Evolutionary conservation across 1,140 invertebrate species (phyloP).

Genomic region (Euwallacea fornicatus): DNA sequence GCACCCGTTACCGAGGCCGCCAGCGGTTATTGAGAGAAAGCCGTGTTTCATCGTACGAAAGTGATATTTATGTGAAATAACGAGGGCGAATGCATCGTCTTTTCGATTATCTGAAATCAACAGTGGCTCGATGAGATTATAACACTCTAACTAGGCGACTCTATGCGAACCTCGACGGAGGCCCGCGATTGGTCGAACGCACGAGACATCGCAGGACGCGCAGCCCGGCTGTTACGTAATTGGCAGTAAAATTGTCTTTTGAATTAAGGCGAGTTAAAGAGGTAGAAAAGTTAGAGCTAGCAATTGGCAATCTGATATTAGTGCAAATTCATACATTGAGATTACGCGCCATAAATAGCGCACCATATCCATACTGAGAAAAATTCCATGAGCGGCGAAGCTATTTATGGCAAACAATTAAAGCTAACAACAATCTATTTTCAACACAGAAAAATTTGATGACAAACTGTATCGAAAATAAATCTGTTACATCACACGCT

Average conservation of each 20-base stretch:
- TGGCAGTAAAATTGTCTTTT: constrained; percentile 16
- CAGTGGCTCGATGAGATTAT: too few species aligned
- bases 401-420: constrained; percentile 46
- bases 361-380: neutral
- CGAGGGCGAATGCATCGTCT: too few species aligned
- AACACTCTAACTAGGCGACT: too few species aligned
- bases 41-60: too few species aligned
- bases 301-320: constrained; percentile 49
- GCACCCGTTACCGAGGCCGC: too few species aligned
- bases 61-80: too few species aligned
- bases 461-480: constrained; percentile 28
- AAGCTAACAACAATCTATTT: constrained; percentile 39
- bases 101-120: too few species aligned
- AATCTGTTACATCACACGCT: constrained; percentile 47
- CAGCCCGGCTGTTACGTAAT: too few species aligned
- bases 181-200: too few species aligned
- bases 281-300: constrained; percentile 51
- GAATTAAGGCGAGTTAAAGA: constrained; percentile 41
- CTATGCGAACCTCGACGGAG: too few species aligned
- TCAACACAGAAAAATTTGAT: constrained; percentile 26
- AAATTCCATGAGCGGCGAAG: neutral
- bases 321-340: constrained; percentile 47
- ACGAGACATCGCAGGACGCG: too few species aligned
- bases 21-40: too few species aligned
- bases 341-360: constrained; percentile 33